Conservation (phyloP, 2,888 invertebrate genomes). For the Acleris holmiana region DNA sequence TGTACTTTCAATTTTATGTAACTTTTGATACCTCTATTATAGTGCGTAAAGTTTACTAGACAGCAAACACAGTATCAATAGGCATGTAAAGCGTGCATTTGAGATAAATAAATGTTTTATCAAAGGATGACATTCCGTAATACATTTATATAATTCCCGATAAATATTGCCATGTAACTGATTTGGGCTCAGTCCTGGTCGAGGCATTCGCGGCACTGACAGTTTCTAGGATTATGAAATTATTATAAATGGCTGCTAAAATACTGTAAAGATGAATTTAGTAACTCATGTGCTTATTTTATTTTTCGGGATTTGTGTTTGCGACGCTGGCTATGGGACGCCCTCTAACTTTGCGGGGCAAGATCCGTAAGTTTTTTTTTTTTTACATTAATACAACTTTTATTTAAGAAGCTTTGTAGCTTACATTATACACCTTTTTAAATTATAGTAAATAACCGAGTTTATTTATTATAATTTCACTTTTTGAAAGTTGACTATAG, state of each 20-base stretch:
- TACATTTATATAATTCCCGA: constrained; percentile 57
- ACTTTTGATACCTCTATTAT: no score
- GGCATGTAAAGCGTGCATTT: constrained; percentile 47
- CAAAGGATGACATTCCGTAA: constrained; percentile 35
- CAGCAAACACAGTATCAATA: constrained; percentile 4
- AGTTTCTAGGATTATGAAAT: constrained; percentile 38
- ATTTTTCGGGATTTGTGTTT: constrained; percentile 55
- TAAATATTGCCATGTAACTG: constrained; percentile 51
- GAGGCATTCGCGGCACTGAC: constrained; percentile 57
- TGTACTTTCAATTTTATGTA: no score
- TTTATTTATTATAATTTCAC: no score
- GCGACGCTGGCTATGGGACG: constrained; percentile 62
- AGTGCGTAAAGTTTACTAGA: constrained; percentile 7
- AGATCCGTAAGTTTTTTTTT: constrained; percentile 54
- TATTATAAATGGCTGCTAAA: constrained; percentile 45
- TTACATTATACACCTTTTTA: no score
- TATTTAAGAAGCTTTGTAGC: no score
- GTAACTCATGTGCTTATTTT: constrained; percentile 58
- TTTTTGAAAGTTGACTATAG: no score
- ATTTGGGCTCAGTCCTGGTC: constrained; percentile 62
- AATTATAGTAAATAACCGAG: no score
- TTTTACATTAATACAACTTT: not conserved
- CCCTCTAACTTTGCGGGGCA: constrained; percentile 43
- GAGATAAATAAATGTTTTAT: constrained; percentile 39
- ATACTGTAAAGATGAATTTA: constrained; percentile 54